Evolutionary conservation across 2,113 vertebrate genomes (phyloP), one percentile per base, ranked within the genome.

Genomic region (Gymnocephalus cernua): DNA sequence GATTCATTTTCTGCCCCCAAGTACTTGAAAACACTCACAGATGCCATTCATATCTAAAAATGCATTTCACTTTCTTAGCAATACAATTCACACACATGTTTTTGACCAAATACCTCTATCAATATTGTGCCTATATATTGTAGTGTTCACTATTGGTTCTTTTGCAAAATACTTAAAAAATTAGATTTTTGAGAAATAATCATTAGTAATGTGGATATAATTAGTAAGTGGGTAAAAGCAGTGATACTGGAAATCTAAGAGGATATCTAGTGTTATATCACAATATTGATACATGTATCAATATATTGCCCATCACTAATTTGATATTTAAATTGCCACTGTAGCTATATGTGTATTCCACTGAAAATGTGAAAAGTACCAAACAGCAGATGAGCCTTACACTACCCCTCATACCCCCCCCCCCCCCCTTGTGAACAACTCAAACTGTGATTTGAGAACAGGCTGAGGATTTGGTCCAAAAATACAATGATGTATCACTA

Each of bases 401-500:
- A 35, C 63, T 27, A 15, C 69, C 21, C 47, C n/a, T n/a, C n/a
- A n/a, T n/a, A 23, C 25, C 51, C 19, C 4, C 32, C 32, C 32
- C 32, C 29, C 4, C 29, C 32, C 8, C 8, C 35, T 3, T 10
- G 32, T 32, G 21, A 58, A 70, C 54, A 64, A 69, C 59, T 76
- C 69, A 79, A 59, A 89, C 53, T 83, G 64, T 73, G 38, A 41
- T 41, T 41, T 41, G 38, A 41, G 38, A 41, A 41, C 29, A 32
- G 69, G 54, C 70, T 5, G 19, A 50, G 69, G 77, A 79, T 84
- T 85, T 44, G 67, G 54, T 88, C 79, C 84, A 91, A 80, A 85
- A 83, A 75, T 69, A 87, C 74, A 86, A 82, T 78, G 8, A 74
- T 25, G 69, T 56, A 53, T 51, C 38, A 23, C 29, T 53, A 69